Conservation (phyloP, 2,888 invertebrate species). For the Sphecodes monilicornis region DNA sequence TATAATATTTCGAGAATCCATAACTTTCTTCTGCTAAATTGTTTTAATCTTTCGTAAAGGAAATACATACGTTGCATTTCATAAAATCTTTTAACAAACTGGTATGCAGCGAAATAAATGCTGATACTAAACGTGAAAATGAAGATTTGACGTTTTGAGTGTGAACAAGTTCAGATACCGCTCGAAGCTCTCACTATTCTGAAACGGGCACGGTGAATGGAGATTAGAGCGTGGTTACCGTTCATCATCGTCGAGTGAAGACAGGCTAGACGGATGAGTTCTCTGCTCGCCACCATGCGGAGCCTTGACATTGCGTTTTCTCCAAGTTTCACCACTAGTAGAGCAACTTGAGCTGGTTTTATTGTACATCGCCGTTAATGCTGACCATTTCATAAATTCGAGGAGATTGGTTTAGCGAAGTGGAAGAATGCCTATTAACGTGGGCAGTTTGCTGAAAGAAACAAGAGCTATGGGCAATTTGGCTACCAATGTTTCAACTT, state of each 20-base stretch:
- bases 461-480: constrained; percentile 35
- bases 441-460: constrained; percentile 40
- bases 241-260: constrained; percentile 16
- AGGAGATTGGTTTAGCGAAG: constrained; percentile 54
- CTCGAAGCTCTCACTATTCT: constrained; percentile 10
- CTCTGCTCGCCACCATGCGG: constrained; percentile 6
- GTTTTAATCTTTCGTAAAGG: too few species aligned
- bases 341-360: not conserved
- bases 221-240: constrained; percentile 18
- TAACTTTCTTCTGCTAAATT: too few species aligned
- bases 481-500: constrained; percentile 20
- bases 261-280: constrained; percentile 22
- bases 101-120: too few species aligned
- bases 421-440: constrained; percentile 36
- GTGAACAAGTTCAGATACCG: not conserved
- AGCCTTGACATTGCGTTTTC: constrained; percentile 61
- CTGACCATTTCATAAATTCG: constrained; percentile 42
- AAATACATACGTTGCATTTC: too few species aligned
- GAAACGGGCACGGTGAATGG: not conserved
- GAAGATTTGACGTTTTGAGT: not conserved
- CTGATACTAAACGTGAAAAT: not conserved
- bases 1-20: too few species aligned
- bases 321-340: constrained; percentile 19
- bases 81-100: too few species aligned
- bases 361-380: constrained; percentile 41